Conservation (phyloP, 2,888 invertebrate genomes). For the Nycteola revayana region DNA sequence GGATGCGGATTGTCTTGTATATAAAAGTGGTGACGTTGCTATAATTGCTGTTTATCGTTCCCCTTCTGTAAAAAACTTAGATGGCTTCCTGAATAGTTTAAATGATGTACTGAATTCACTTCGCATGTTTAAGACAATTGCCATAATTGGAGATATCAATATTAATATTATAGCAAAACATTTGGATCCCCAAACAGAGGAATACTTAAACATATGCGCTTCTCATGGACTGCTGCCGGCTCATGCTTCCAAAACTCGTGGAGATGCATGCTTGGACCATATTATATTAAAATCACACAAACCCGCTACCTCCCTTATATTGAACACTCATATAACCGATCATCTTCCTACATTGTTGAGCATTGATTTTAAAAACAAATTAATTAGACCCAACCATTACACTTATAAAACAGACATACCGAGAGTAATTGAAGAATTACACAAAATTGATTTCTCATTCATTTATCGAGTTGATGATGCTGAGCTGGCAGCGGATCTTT, state of each 20-base stretch:
- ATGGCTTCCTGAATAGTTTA: not conserved
- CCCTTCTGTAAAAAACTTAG: not conserved
- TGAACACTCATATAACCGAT: not conserved
- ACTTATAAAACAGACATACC: too few relatives aligned
- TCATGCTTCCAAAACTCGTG: not conserved
- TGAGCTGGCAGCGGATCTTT: too few relatives aligned
- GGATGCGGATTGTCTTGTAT: not conserved
- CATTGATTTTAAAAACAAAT: too few relatives aligned
- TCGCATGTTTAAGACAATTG: not conserved
- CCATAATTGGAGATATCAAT: not conserved
- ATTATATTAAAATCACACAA: not conserved
- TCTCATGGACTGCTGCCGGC: not conserved
- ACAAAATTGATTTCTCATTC: too few relatives aligned
- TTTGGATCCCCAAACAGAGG: not conserved
- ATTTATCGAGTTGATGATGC: too few relatives aligned
- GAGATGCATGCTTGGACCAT: not conserved
- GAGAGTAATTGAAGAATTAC: too few relatives aligned
- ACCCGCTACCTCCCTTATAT: not conserved
- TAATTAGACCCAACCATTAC: too few relatives aligned
- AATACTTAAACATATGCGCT: not conserved
- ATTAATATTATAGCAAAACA: not conserved
- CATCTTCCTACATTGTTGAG: not conserved
- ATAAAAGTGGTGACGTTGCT: not conserved
- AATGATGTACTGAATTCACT: not conserved
- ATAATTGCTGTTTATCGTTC: not conserved